Evolutionary conservation across 1,140 invertebrate species (phyloP), one percentile per base, ranked within the genome.

Genomic region (Drosophila fuyamai): DNA sequence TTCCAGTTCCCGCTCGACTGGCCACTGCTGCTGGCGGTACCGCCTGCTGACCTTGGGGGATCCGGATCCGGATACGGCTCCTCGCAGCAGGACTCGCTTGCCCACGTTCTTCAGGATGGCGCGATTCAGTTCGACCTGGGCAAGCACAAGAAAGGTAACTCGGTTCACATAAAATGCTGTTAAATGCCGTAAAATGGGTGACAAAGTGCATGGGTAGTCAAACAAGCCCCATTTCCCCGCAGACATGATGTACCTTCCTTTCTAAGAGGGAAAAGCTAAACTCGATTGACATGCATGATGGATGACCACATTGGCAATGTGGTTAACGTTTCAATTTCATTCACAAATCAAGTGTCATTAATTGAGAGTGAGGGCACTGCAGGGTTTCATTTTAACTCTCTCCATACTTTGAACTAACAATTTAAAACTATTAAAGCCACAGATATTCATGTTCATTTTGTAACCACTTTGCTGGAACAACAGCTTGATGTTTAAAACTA

Each of bases 31-130:
- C 32, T 81, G 51, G 40, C 70, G 43, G 56, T 74, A 74, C 12
- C 46, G 72, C n/a, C 60, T 59, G 46, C 43, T 61, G 32, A 46
- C 63, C 70, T 48, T 76, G 23, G 78, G 16, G 44, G 18, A 4
- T 38, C 44, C 44, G 12, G 41, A 36, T 13, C 57, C 58, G 27
- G 8, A 6, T 9, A 13, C 47, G n/a, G 35, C 41, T 10, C 65
- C 59, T 23, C 68, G 65, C 32, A 77, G 48, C n/a, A 73, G 58
- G 56, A 93, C 93, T 53, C 94, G 94, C 90, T 94, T 94, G 77
- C 94, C 94, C 54, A 94, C 94, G 68, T 94, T 94, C 78, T 94
- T 94, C 72, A 94, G 80, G 91, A 94, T 94, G 59, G 93, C 93
- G 23, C 94, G 89, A 90, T 94, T 94, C 76, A 93, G 93, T 68